Base-by-base conservation (phyloP, 53 echinoderm and acorn worm genomes). In the Patiria pectinifera region DNA sequence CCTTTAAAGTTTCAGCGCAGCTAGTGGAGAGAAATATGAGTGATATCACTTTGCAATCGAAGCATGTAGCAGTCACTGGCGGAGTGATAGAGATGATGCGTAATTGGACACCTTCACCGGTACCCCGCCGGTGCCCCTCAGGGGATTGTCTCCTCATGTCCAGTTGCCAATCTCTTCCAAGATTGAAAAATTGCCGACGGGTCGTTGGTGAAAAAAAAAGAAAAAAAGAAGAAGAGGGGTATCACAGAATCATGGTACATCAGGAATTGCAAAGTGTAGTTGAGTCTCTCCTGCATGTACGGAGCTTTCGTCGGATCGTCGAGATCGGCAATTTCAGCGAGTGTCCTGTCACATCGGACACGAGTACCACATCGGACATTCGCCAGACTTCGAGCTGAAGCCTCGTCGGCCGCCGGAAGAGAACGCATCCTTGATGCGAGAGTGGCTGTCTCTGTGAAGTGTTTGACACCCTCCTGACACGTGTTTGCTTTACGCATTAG, bases 1-100 rank as follows among this genome's bases (percentile, higher is more conserved):
- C 80, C 80, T 79, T 79, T 79, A 79, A 74, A 79, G 80, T 79
- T 45, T 0, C 80, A 14, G 80, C 47, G 66, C 14, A 15, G 66
- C 15, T 66, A 66, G 19, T 23, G 80, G 15, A 3, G 10, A 11
- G 45, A 71, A 71, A 70, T 45, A 85, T 85, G 85, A 85, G 85
- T 69, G 16, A 58, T 87, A 59, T 86, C 74, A 58, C 76, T 53
- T 74, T n/a, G 87, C 76, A 59, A 76, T 87, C 59, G 26, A 87
- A 44, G 66, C 87, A 87, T 87, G 58, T 87, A 87, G 87, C 76
- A 48, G 75, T 76, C 87, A 76, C 75, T 87, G 87, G 59, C 24
- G 16, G 75, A 76, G 58, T 78, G 79, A 78, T 79, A 45, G 79
- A 43, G 63, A 61, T 78, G 89, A 89, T 79, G 58, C 21, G 89